A percentile compares a stretch with the other conserved stretches of the same genome.
These are phyloP conservation scores for Pseudoatta argentina DNA, from an alignment of 1,140 invertebrate genomes.

Conservation along the genomic window DNA sequence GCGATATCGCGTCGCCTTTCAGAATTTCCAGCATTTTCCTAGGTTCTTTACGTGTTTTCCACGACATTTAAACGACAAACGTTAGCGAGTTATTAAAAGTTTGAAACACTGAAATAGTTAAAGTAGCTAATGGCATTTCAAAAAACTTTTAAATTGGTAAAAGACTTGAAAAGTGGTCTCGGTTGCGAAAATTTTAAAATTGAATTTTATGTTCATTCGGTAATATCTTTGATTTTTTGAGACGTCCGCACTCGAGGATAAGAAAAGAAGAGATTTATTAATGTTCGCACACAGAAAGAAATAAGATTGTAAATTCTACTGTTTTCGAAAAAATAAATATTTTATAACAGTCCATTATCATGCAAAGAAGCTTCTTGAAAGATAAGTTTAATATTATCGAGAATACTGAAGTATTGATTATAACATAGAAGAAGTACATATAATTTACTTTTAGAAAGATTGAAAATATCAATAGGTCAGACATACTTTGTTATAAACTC, in stretches of 20 bases:
- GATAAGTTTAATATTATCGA: conserved; percentile 1
- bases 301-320: neutral
- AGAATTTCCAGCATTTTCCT: neutral
- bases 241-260: neutral
- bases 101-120: conserved; percentile 5
- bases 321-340: neutral
- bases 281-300: neutral
- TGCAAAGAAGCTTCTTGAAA: neutral
- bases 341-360: neutral
- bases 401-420: neutral
- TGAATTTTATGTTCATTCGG: neutral
- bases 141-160: neutral
- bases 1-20: neutral
- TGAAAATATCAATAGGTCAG: neutral
- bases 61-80: neutral
- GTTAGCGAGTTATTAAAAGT: conserved; percentile 6
- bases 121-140: neutral
- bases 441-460: neutral
- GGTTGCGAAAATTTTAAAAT: neutral
- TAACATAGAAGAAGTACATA: neutral
- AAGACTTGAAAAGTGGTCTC: neutral
- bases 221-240: neutral
- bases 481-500: neutral
- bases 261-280: neutral
- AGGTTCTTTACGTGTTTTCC: neutral